Percentiles rank a stretch among this genome's conserved stretches.
These are phyloP conservation scores for Peromyscus polionotus DNA, from an alignment of 2,113 vertebrate genomes.

Conservation along the genomic window DNA sequence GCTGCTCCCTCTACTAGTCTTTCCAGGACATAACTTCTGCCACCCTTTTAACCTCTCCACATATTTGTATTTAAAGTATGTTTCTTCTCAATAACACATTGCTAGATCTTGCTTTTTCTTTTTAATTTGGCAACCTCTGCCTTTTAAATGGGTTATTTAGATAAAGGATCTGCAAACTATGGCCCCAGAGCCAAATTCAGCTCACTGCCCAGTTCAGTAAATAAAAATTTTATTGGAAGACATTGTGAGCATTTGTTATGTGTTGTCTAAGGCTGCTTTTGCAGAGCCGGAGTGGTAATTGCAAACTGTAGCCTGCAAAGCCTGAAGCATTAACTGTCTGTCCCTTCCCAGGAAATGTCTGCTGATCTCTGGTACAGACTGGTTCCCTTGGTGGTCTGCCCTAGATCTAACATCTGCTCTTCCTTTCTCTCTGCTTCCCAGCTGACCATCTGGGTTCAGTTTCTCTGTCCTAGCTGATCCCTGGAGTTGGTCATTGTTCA, in stretches of 20 bases:
- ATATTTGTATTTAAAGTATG: neutral
- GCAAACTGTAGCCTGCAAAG: neutral
- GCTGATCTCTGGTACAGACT: neutral
- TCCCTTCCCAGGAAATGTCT: neutral
- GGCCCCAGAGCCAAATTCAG: neutral
- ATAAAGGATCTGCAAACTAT: neutral
- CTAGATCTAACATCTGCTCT: neutral
- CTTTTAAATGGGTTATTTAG: conserved; percentile 35
- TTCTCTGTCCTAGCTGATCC: neutral
- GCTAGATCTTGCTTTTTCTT: neutral
- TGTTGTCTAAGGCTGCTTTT: neutral
- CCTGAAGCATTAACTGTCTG: neutral
- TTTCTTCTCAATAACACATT: neutral
- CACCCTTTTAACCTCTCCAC: neutral
- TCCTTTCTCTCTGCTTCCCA: neutral
- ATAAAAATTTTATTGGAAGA: neutral
- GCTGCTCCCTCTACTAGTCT: neutral
- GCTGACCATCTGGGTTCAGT: neutral
- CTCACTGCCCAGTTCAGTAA: neutral
- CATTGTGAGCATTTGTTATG: neutral
- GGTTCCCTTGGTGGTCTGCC: too few relatives aligned
- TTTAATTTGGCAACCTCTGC: neutral
- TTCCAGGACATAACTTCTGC: neutral
- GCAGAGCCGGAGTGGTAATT: neutral
- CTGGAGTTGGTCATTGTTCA: neutral